A percentile compares a stretch with the other conserved stretches of the same genome.
phyloP scores from a whole-genome alignment of 1,140 invertebrate genomes.

The Nymphalis io region DNA sequence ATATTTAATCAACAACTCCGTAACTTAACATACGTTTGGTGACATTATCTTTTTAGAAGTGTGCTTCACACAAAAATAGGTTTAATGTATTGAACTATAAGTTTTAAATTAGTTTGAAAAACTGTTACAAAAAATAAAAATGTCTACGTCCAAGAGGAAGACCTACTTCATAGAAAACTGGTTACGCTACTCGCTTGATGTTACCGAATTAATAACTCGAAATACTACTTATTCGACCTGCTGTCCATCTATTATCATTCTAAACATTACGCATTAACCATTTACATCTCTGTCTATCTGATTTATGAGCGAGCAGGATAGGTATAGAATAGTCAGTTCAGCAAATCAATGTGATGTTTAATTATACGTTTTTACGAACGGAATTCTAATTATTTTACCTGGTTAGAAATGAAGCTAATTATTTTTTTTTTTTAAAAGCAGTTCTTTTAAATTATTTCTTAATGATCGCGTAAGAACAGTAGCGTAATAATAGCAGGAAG shows the following conservation, averaged over 20 bases:
- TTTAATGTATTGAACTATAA: not conserved
- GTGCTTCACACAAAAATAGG: not conserved
- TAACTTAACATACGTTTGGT: not conserved
- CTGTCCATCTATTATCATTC: slow-evolving; percentile 18
- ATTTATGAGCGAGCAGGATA: slow-evolving; percentile 11
- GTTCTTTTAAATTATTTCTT: not conserved
- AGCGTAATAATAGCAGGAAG: slow-evolving; percentile 27
- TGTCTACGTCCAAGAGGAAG: slow-evolving; percentile 20
- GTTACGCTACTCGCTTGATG: slow-evolving; percentile 19
- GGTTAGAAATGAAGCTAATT: not conserved
- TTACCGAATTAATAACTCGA: slow-evolving; percentile 43
- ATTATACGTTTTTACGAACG: not conserved
- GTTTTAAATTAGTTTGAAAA: not conserved
- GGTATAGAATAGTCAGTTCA: slow-evolving; percentile 13
- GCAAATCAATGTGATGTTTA: not conserved
- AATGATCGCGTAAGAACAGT: slow-evolving; percentile 43
- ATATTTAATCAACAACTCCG: slow-evolving; percentile 40
- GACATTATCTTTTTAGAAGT: not conserved
- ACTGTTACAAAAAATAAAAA: slow-evolving; percentile 4
- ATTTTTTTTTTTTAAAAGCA: not conserved
- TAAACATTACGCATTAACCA: slow-evolving; percentile 19
- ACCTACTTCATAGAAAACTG: slow-evolving; percentile 36
- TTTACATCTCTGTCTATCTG: slow-evolving; percentile 22
- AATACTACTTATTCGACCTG: slow-evolving; percentile 35
- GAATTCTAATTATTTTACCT: not conserved